phyloP scores from a whole-genome alignment of 1,140 invertebrate genomes.

The Trachymyrmex septentrionalis region DNA sequence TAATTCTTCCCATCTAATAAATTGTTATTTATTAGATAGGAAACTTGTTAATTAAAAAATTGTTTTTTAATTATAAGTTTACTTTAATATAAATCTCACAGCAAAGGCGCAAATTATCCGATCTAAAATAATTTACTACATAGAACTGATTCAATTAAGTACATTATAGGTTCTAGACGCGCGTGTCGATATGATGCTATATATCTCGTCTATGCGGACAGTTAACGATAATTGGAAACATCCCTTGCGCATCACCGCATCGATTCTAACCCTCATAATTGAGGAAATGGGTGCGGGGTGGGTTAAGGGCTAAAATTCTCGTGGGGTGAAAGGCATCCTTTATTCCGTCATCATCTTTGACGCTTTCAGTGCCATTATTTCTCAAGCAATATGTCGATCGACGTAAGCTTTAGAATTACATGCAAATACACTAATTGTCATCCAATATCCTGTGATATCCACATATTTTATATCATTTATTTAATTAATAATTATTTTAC shows the following conservation, averaged over 20 bases:
- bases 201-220: conserved; percentile 75
- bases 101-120: background rate
- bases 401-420: background rate
- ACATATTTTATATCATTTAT: background rate
- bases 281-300: conserved; percentile 78
- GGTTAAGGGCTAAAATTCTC: conserved; percentile 81
- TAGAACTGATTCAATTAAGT: conserved; percentile 58
- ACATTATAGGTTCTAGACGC: conserved; percentile 62
- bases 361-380: conserved; percentile 28
- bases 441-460: background rate
- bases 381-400: conserved; percentile 36
- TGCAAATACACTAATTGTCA: background rate
- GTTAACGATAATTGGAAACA: conserved; percentile 82
- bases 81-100: background rate
- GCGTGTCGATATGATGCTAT: conserved; percentile 67
- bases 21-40: background rate
- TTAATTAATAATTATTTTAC: background rate
- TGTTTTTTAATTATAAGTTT: background rate
- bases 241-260: conserved; percentile 77
- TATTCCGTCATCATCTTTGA: conserved; percentile 71
- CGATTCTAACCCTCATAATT: conserved; percentile 75
- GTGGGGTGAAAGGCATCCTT: conserved; percentile 69
- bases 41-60: background rate
- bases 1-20: background rate
- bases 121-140: conserved; percentile 13